phyloP scores from a whole-genome alignment of 2,797 vertebrate genomes.

The Pelochelys cantorii region DNA sequence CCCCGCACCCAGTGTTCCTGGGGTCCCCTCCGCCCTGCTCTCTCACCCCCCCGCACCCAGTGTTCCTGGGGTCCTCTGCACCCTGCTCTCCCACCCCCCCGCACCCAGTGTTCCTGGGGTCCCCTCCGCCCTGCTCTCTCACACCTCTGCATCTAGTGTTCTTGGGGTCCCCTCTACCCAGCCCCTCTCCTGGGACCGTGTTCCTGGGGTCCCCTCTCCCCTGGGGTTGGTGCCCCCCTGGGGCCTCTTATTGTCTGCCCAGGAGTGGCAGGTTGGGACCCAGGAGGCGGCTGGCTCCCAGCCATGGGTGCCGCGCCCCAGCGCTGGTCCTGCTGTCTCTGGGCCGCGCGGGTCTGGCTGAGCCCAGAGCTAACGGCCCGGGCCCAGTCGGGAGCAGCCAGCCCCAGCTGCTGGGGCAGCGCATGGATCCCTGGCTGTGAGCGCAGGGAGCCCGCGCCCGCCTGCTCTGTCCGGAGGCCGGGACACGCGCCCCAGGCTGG shows the following conservation, averaged over 20 bases:
- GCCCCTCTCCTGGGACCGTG: no score
- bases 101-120: neutral
- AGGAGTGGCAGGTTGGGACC: neutral
- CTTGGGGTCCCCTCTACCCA: no score
- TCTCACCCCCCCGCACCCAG: no score
- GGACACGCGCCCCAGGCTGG: neutral
- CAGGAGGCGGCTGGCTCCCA: neutral
- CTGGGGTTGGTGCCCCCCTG: neutral
- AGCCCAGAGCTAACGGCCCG: neutral
- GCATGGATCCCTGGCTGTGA: neutral
- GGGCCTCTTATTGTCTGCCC: no score
- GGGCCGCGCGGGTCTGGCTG: constrained; percentile 4
- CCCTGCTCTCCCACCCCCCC: no score
- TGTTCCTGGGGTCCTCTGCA: no score
- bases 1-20: neutral
- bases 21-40: no score
- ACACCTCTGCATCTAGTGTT: no score
- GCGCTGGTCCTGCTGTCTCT: neutral
- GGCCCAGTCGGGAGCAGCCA: neutral
- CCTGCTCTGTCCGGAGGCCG: neutral
- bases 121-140: neutral
- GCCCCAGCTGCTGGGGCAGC: no score
- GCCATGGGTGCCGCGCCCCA: neutral
- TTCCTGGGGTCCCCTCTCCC: no score
- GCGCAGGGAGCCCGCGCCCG: neutral